Percentiles rank a stretch among this genome's conserved stretches.
Evolutionary conservation across 2,113 vertebrate genomes (phyloP).

Genomic region (Labrus mixtus): DNA sequence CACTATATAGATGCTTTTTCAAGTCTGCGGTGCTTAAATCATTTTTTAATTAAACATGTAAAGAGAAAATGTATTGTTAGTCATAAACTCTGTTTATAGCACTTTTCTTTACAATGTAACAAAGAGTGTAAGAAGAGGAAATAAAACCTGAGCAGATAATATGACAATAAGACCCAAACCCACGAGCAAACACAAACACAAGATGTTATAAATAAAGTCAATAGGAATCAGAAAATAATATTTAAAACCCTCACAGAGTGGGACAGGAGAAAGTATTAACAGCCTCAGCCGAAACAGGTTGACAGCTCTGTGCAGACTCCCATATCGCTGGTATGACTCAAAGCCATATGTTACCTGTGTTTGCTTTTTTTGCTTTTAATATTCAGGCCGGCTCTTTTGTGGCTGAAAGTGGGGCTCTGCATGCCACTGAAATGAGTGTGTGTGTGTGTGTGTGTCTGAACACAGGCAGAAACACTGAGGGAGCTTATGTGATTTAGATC

Average conservation of each 20-base stretch:
- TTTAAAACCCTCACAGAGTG: not conserved
- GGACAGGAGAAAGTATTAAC: constrained; percentile 14
- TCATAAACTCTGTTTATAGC: too few species aligned
- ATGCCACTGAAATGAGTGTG: constrained; percentile 46
- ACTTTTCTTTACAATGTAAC: too few species aligned
- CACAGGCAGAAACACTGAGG: constrained; percentile 39
- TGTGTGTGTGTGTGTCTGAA: constrained; percentile 16
- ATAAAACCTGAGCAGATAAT: too few species aligned
- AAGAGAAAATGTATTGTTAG: constrained; percentile 1
- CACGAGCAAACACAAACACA: too few species aligned
- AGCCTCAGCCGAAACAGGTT: constrained; percentile 10
- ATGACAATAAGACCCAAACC: too few species aligned
- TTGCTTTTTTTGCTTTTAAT: constrained; percentile 25
- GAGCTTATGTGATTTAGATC: constrained; percentile 66
- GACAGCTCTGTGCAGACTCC: constrained; percentile 5
- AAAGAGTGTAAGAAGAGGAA: too few species aligned
- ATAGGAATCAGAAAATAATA: not conserved
- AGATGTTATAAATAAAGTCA: not conserved
- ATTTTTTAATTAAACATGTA: constrained; percentile 20
- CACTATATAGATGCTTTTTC: constrained; percentile 1
- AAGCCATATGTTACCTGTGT: constrained; percentile 23
- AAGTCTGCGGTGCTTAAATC: constrained; percentile 11
- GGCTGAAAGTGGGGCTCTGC: constrained; percentile 22
- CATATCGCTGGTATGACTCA: constrained; percentile 11
- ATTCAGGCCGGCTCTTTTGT: constrained; percentile 11